These are phyloP conservation scores for Apis dorsata DNA, from an alignment of 1,140 invertebrate species.

Conservation along the genomic window DNA sequence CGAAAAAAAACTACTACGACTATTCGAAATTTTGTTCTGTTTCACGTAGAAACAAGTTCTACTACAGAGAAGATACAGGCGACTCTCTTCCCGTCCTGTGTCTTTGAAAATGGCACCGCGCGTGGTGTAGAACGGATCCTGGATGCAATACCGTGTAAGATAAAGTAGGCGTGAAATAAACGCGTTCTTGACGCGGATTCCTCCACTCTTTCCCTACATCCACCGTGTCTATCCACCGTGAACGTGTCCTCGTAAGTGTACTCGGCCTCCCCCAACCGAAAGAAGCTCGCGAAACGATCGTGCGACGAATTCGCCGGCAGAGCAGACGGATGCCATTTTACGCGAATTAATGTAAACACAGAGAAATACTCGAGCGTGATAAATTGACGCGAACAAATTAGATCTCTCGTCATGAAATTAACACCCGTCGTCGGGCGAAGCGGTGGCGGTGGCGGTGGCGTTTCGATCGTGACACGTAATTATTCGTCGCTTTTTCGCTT, in stretches of 20 bases:
- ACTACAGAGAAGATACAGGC: conserved; percentile 34
- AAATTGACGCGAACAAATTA: conserved; percentile 49
- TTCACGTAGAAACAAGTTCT: conserved; percentile 56
- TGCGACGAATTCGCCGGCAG: background rate
- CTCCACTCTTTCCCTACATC: background rate
- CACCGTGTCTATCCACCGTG: background rate
- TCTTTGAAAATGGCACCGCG: conserved; percentile 41
- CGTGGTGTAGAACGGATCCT: background rate
- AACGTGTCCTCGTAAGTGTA: background rate
- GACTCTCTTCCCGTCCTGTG: conserved; percentile 5
- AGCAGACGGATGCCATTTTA: conserved; percentile 14
- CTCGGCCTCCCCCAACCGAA: background rate
- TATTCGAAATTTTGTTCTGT: conserved; percentile 6
- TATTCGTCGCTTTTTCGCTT: conserved; percentile 35
- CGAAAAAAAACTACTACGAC: conserved; percentile 21
- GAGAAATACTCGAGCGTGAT: conserved; percentile 32
- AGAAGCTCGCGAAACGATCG: background rate
- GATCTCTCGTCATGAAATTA: conserved; percentile 47
- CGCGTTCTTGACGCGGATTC: background rate
- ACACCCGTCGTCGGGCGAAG: background rate
- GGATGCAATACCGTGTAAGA: conserved; percentile 11
- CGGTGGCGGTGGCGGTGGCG: background rate
- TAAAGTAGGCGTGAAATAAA: conserved; percentile 24
- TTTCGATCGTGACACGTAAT: conserved; percentile 42
- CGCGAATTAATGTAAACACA: conserved; percentile 48